phyloP scores from a whole-genome alignment of 2,113 vertebrate species.

The Porphyrio hochstetteri region DNA sequence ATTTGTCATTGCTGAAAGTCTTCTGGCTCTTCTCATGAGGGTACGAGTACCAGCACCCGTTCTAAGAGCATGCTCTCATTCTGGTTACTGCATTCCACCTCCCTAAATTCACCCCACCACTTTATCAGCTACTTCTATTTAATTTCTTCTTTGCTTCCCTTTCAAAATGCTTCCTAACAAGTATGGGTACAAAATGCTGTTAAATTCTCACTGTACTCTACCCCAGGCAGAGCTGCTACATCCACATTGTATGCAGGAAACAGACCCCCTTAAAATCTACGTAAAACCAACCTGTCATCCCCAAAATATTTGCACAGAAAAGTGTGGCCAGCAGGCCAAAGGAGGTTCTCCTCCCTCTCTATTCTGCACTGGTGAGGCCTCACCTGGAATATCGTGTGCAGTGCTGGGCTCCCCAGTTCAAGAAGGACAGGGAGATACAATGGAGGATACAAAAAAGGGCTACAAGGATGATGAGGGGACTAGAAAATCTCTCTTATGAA shows the following conservation, averaged over 20 bases:
- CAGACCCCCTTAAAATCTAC: neutral
- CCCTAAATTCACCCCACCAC: neutral
- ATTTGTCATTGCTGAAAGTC: constrained; percentile 21
- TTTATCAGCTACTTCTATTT: constrained; percentile 32
- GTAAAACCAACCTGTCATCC: neutral
- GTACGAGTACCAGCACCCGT: neutral
- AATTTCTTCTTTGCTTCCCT: neutral
- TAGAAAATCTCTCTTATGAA: too few relatives aligned
- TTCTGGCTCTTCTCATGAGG: neutral
- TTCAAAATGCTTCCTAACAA: neutral
- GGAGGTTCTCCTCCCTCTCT: too few relatives aligned
- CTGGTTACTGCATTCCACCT: constrained; percentile 5
- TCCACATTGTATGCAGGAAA: neutral
- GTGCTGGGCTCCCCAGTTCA: too few relatives aligned
- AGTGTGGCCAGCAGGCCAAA: too few relatives aligned
- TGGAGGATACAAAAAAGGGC: too few relatives aligned
- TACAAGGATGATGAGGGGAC: too few relatives aligned
- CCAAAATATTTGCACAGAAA: neutral
- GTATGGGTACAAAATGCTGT: neutral
- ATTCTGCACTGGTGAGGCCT: too few relatives aligned
- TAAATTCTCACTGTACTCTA: neutral
- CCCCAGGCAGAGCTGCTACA: neutral
- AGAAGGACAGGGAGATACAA: too few relatives aligned
- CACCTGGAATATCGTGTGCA: too few relatives aligned
- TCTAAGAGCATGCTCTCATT: neutral